Percentiles rank a stretch among this genome's conserved stretches.
phyloP scores from a whole-genome alignment of 35 echinoderm and acorn worm genomes.

The Patiria miniata region DNA sequence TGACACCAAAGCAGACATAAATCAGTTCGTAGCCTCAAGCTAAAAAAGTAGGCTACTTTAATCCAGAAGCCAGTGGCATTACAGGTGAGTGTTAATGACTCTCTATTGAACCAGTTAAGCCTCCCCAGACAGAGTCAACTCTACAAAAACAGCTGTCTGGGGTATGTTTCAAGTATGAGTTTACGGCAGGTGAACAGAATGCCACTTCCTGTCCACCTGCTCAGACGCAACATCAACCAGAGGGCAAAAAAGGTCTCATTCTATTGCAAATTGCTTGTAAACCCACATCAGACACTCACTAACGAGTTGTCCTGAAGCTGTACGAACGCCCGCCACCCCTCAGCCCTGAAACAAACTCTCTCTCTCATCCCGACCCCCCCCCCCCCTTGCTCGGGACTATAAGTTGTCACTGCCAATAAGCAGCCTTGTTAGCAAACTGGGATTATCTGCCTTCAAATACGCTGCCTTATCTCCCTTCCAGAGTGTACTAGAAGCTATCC shows the following conservation, averaged over 20 bases:
- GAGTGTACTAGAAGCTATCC: constrained; percentile 24
- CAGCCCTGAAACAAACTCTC: neutral
- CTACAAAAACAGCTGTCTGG: no score
- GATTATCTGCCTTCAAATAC: constrained; percentile 28
- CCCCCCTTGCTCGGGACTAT: neutral
- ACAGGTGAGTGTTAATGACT: no score
- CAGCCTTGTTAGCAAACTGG: constrained; percentile 23
- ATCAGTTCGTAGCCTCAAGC: no score
- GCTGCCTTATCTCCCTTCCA: constrained; percentile 21
- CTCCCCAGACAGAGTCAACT: no score
- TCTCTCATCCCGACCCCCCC: neutral
- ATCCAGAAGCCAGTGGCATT: no score
- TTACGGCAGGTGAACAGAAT: no score
- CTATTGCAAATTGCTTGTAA: neutral
- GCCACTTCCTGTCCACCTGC: no score
- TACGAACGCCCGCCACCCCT: neutral
- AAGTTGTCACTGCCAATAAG: constrained; percentile 15
- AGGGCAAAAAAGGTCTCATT: neutral
- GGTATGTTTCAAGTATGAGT: no score
- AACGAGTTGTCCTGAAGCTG: no score
- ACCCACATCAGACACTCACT: neutral
- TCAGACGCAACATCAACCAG: neutral
- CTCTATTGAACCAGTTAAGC: no score
- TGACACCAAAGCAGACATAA: no score
- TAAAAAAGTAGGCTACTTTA: no score